phyloP scores from a whole-genome alignment of 2,888 invertebrate species.

The Harpagoxenus sublaevis region DNA sequence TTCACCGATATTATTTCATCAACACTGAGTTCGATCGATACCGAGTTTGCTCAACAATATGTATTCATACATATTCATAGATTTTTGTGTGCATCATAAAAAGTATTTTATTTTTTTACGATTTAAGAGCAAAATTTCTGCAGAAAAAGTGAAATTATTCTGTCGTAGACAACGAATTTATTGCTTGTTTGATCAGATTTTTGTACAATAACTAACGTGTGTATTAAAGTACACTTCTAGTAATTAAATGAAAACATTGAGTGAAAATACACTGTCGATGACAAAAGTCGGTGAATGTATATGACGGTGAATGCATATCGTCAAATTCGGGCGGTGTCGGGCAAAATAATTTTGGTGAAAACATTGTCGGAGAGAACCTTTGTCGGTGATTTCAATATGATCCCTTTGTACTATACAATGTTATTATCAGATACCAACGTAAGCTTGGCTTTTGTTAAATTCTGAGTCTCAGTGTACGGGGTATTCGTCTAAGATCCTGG shows the following conservation, averaged over 20 bases:
- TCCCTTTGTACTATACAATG: slow-evolving; percentile 15
- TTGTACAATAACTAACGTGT: neutral
- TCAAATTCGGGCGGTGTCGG: neutral
- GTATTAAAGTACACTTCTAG: neutral
- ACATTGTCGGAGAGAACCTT: slow-evolving; percentile 14
- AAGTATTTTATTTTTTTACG: neutral
- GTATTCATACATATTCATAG: slow-evolving; percentile 7
- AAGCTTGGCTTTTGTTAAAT: slow-evolving; percentile 32
- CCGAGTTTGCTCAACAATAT: neutral
- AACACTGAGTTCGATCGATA: neutral
- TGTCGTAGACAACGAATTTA: neutral
- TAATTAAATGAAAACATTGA: slow-evolving; percentile 11
- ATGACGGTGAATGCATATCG: neutral
- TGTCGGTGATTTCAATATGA: slow-evolving; percentile 32
- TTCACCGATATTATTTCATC: neutral
- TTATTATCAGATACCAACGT: slow-evolving; percentile 28
- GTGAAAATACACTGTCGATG: neutral
- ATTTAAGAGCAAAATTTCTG: neutral
- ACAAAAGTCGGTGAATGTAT: neutral
- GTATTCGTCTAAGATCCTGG: slow-evolving; percentile 22
- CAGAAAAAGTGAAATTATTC: neutral
- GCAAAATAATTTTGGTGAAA: slow-evolving; percentile 29
- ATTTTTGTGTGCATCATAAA: neutral
- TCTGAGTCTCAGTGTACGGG: slow-evolving; percentile 9
- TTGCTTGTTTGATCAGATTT: neutral